Evolutionary conservation across 2,113 vertebrate species (phyloP).

Genomic region (Oncorhynchus tshawytscha): DNA sequence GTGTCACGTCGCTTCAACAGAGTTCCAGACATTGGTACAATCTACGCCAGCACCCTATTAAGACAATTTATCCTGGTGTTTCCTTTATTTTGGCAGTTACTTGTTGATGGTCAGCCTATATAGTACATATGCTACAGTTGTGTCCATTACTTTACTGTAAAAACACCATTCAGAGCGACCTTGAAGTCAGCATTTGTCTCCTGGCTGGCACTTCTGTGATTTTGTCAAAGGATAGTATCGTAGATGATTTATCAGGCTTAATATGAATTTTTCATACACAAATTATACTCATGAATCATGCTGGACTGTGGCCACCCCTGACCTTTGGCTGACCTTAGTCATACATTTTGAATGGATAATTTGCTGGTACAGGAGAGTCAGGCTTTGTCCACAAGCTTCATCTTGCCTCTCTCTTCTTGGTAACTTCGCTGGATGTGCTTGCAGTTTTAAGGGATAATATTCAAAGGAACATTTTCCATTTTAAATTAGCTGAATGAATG

Average conservation of each 20-base stretch:
- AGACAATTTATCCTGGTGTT: too few relatives aligned
- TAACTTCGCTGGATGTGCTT: neutral
- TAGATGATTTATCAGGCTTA: constrained; percentile 60
- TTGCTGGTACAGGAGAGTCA: constrained; percentile 24
- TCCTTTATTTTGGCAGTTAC: too few relatives aligned
- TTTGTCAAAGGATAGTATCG: constrained; percentile 49
- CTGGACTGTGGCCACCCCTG: constrained; percentile 35
- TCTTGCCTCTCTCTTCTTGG: neutral
- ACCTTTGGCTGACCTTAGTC: constrained; percentile 54
- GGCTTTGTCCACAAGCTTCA: neutral
- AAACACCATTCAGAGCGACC: constrained; percentile 43
- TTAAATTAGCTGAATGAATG: neutral
- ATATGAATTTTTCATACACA: constrained; percentile 60
- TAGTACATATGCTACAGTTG: neutral
- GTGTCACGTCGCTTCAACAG: too few relatives aligned
- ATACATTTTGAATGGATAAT: constrained; percentile 49
- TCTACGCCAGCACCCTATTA: too few relatives aligned
- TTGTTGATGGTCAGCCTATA: neutral
- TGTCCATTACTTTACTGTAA: neutral
- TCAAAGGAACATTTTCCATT: neutral
- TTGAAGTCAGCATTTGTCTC: constrained; percentile 50
- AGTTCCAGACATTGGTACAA: too few relatives aligned
- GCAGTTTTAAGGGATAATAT: neutral
- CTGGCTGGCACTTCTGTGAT: constrained; percentile 39
- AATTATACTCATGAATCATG: constrained; percentile 68